phyloP scores from a whole-genome alignment of 2,888 invertebrate species.

The Argyresthia goedartella region DNA sequence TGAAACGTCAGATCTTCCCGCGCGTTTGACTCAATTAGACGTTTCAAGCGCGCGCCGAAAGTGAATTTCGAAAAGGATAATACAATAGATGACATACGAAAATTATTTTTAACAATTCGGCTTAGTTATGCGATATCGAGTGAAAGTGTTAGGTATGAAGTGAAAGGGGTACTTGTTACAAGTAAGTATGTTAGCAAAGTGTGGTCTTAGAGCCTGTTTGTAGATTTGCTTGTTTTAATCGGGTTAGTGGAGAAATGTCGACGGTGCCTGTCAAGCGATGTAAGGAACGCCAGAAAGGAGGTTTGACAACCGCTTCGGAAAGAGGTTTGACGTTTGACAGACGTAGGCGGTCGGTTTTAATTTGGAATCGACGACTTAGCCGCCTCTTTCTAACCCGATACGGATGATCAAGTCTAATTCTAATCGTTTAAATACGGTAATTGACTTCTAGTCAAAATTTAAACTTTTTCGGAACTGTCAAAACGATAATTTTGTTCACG shows the following conservation, averaged over 20 bases:
- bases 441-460: no score
- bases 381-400: no score
- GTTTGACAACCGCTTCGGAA: no score
- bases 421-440: no score
- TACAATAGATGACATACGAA: background rate
- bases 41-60: background rate
- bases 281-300: background rate
- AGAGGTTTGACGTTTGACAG: no score
- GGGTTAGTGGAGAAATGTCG: conserved; percentile 18
- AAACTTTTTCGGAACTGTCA: no score
- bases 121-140: conserved; percentile 21
- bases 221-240: conserved; percentile 17
- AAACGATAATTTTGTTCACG: no score
- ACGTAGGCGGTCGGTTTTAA: no score
- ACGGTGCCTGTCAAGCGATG: background rate
- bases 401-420: no score
- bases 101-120: background rate
- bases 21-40: background rate
- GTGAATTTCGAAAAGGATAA: background rate
- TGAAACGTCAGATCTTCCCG: background rate
- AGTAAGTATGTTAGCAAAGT: conserved; percentile 25
- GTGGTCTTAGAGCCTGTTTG: conserved; percentile 29
- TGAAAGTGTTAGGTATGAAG: conserved; percentile 59
- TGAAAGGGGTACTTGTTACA: conserved; percentile 42
- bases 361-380: no score